Evolutionary conservation across 1,140 invertebrate genomes (phyloP).

Genomic region (Drosophila tristis): DNA sequence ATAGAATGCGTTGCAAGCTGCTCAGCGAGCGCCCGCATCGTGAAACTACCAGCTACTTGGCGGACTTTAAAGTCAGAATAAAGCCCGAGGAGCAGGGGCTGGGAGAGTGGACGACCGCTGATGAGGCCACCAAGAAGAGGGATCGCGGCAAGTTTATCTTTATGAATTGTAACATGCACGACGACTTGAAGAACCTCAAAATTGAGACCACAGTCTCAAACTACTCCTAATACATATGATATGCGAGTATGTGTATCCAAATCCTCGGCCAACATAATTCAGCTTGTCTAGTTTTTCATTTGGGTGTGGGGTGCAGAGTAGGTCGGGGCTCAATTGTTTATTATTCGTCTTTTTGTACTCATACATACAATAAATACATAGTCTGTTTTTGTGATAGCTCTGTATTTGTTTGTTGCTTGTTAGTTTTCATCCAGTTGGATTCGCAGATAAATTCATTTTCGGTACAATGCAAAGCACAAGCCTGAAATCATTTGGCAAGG

Average conservation of each 20-base stretch:
- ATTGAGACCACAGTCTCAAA: neutral
- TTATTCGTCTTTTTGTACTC: no score
- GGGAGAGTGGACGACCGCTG: neutral
- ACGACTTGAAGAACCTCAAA: neutral
- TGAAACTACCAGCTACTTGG: constrained; percentile 2
- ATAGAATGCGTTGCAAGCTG: neutral
- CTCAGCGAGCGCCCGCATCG: neutral
- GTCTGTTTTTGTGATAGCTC: no score
- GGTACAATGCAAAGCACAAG: neutral
- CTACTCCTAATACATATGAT: neutral
- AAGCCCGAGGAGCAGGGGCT: neutral
- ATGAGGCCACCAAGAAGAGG: neutral
- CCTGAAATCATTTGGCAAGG: constrained; percentile 35
- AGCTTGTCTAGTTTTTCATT: no score
- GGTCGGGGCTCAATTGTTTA: no score
- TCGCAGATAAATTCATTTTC: no score
- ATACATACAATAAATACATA: no score
- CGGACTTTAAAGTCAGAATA: neutral
- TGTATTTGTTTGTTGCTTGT: no score
- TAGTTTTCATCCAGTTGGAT: no score
- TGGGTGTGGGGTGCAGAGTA: no score
- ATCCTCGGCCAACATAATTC: constrained; percentile 3
- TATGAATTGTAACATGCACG: constrained; percentile 11
- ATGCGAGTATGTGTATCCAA: neutral
- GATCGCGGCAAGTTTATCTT: constrained; percentile 1